These are phyloP conservation scores for Bombus ignitus DNA, from an alignment of 1,140 invertebrate species.

Conservation along the genomic window DNA sequence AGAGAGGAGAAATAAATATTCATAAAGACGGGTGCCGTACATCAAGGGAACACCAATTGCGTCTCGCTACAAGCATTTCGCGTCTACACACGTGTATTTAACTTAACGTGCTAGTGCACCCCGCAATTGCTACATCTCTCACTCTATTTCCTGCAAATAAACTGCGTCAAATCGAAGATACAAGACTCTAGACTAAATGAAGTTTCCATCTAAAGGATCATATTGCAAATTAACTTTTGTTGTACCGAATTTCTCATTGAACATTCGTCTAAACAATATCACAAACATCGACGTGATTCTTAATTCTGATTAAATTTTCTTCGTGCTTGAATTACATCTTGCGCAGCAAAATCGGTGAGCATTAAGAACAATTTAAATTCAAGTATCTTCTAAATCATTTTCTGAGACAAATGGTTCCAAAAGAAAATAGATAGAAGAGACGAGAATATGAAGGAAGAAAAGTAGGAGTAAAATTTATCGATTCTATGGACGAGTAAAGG, in stretches of 20 bases:
- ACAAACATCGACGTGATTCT: not conserved
- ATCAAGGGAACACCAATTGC: slow-evolving; percentile 48
- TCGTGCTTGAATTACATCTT: not conserved
- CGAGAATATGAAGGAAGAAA: not conserved
- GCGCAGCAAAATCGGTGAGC: not conserved
- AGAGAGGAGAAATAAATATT: slow-evolving; percentile 56
- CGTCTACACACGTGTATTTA: slow-evolving; percentile 53
- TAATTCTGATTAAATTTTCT: not conserved
- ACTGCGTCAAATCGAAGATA: slow-evolving; percentile 36
- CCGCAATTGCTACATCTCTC: slow-evolving; percentile 31
- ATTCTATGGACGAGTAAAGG: not conserved
- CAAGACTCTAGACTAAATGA: not conserved
- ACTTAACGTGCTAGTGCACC: slow-evolving; percentile 57
- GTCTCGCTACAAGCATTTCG: slow-evolving; percentile 39
- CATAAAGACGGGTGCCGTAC: slow-evolving; percentile 42
- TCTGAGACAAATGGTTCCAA: not conserved
- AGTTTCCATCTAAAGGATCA: not conserved
- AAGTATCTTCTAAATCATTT: not conserved
- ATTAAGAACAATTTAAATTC: not conserved
- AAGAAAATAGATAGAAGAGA: not conserved
- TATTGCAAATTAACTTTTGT: not conserved
- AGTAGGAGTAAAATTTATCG: slow-evolving; percentile 4
- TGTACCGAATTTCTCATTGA: too few species aligned
- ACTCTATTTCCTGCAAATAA: slow-evolving; percentile 39
- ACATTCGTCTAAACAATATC: not conserved